These are phyloP conservation scores for Lutjanus campechanus DNA, from an alignment of 2,797 vertebrate species.

Conservation along the genomic window DNA sequence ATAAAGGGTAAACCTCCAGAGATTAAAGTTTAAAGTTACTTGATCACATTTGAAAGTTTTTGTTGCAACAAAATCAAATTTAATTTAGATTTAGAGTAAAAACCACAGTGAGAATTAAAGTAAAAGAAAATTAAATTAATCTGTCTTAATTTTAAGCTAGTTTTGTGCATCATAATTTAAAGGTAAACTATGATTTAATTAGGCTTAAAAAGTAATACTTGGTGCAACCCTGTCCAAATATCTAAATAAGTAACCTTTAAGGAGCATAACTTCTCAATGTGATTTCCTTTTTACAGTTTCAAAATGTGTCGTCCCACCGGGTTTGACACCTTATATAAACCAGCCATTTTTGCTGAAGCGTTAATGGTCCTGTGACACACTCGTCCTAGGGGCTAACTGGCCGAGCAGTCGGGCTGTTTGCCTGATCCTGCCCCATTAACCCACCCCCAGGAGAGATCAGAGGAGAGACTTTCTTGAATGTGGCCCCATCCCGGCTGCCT, in stretches of 20 bases:
- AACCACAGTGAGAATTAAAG: too few relatives aligned
- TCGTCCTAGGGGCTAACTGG: constrained; percentile 41
- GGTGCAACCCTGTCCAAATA: too few relatives aligned
- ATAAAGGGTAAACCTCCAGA: too few relatives aligned
- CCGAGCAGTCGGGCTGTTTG: constrained; percentile 46
- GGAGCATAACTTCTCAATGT: neutral
- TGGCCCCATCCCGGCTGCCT: constrained; percentile 60
- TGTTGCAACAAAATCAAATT: too few relatives aligned
- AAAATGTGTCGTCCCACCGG: constrained; percentile 31
- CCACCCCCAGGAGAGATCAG: constrained; percentile 78
- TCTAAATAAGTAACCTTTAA: neutral
- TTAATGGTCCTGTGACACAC: constrained; percentile 60
- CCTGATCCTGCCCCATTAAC: constrained; percentile 65
- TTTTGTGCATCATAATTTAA: too few relatives aligned
- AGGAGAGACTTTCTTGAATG: constrained; percentile 56
- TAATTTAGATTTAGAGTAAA: too few relatives aligned
- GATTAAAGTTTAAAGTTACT: too few relatives aligned
- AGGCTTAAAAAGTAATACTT: too few relatives aligned
- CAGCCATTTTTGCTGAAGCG: constrained; percentile 35
- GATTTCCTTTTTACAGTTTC: constrained; percentile 29
- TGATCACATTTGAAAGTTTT: too few relatives aligned
- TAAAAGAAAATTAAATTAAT: too few relatives aligned
- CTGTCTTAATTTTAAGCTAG: too few relatives aligned
- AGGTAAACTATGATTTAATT: too few relatives aligned
- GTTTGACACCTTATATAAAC: constrained; percentile 64